These are phyloP conservation scores for Iphiclides podalirius DNA, from an alignment of 2,888 invertebrate genomes.

Conservation along the genomic window DNA sequence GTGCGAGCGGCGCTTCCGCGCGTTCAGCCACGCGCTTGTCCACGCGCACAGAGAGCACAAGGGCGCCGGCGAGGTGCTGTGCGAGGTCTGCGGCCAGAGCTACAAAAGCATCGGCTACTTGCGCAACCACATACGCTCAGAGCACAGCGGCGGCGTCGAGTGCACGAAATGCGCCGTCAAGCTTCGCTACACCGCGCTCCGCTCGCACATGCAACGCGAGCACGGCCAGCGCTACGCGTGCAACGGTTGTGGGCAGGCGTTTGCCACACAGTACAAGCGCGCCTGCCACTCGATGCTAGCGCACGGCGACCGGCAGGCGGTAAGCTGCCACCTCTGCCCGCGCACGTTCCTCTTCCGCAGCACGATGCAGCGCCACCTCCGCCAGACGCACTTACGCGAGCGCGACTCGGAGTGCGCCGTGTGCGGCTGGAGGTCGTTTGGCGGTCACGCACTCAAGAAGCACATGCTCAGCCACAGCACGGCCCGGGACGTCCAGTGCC, in stretches of 20 bases:
- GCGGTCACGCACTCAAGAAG: slow-evolving; percentile 30
- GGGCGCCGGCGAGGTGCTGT: slow-evolving; percentile 32
- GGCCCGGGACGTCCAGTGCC: slow-evolving; percentile 39
- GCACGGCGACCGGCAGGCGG: slow-evolving; percentile 29
- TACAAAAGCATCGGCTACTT: slow-evolving; percentile 35
- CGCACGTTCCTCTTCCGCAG: slow-evolving; percentile 31
- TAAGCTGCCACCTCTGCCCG: slow-evolving; percentile 30
- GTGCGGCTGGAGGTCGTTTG: slow-evolving; percentile 41
- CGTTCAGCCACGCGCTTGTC: slow-evolving; percentile 37
- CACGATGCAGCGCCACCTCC: slow-evolving; percentile 37
- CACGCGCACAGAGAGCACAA: slow-evolving; percentile 41
- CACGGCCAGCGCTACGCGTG: slow-evolving; percentile 34
- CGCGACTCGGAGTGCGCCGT: slow-evolving; percentile 41
- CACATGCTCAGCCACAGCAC: slow-evolving; percentile 43
- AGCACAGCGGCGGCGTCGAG: slow-evolving; percentile 24
- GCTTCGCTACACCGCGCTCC: slow-evolving; percentile 25
- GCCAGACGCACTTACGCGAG: slow-evolving; percentile 41
- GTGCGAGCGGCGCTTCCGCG: slow-evolving; percentile 35
- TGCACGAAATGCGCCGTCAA: slow-evolving; percentile 28
- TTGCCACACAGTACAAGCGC: slow-evolving; percentile 31
- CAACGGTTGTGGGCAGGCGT: slow-evolving; percentile 28
- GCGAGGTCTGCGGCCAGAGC: slow-evolving; percentile 42
- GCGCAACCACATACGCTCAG: slow-evolving; percentile 36
- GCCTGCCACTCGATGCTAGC: slow-evolving; percentile 31
- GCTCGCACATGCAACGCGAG: slow-evolving; percentile 30